These are phyloP conservation scores for Phalanger gymnotis DNA, from an alignment of 2,797 vertebrate species.

Conservation along the genomic window DNA sequence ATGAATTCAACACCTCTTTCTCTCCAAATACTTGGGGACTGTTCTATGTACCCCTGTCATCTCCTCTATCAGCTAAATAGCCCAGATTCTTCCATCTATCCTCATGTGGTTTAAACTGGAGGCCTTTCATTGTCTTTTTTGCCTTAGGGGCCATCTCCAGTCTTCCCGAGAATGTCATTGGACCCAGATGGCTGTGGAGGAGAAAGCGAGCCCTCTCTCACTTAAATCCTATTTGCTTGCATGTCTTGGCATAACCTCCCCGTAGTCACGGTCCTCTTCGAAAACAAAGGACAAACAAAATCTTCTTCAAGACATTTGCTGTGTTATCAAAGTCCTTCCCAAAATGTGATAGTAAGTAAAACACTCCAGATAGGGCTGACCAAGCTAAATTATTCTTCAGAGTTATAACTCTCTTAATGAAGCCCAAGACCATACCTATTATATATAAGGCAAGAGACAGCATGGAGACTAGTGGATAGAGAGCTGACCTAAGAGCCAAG, in stretches of 20 bases:
- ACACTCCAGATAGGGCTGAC: background rate
- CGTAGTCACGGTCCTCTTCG: too few relatives aligned
- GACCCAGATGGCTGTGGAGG: too few relatives aligned
- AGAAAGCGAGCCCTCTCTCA: too few relatives aligned
- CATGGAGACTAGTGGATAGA: background rate
- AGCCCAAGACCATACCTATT: background rate
- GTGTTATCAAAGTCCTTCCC: background rate
- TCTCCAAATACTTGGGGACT: background rate
- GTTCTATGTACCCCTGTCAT: background rate
- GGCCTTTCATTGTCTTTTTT: background rate
- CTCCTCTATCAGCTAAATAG: background rate
- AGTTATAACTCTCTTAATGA: background rate
- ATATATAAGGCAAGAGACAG: background rate
- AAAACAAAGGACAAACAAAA: too few relatives aligned
- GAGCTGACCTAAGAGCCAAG: background rate
- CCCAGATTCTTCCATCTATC: background rate
- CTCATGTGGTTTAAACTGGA: background rate
- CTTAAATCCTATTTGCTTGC: too few relatives aligned
- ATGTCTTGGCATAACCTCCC: too few relatives aligned
- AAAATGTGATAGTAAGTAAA: background rate
- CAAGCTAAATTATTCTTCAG: background rate
- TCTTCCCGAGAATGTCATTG: too few relatives aligned
- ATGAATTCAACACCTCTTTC: background rate
- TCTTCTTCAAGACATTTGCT: background rate
- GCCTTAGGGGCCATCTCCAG: background rate